These are phyloP conservation scores for Notodonta dromedarius DNA, from an alignment of 2,888 invertebrate genomes.

Conservation along the genomic window DNA sequence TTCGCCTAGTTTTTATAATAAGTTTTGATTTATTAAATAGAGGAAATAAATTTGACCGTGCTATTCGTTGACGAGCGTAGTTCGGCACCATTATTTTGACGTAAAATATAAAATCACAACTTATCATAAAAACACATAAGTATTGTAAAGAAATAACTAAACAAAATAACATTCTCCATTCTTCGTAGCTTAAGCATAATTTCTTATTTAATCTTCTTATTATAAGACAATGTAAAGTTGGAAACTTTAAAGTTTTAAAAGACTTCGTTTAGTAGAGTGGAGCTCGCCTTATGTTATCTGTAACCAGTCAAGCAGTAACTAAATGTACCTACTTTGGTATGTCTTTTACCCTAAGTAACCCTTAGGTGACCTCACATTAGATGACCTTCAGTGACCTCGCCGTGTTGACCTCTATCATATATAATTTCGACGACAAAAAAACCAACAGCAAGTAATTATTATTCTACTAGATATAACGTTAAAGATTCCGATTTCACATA, in stretches of 20 bases:
- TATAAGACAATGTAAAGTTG: constrained; percentile 13
- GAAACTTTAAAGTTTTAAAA: constrained; percentile 15
- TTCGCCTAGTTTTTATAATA: not conserved
- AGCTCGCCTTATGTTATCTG: too few relatives aligned
- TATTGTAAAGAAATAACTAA: constrained; percentile 18
- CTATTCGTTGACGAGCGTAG: too few relatives aligned
- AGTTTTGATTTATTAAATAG: not conserved
- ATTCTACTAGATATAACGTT: not conserved
- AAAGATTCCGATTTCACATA: constrained; percentile 21
- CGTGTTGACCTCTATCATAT: not conserved
- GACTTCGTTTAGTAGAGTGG: too few relatives aligned
- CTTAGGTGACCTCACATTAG: not conserved
- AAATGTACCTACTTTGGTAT: too few relatives aligned
- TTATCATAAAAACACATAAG: not conserved
- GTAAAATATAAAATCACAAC: constrained; percentile 12
- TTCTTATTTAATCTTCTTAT: constrained; percentile 21
- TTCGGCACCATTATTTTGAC: too few relatives aligned
- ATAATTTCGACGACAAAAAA: too few relatives aligned
- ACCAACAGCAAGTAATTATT: too few relatives aligned
- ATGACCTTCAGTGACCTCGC: not conserved
- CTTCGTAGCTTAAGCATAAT: constrained; percentile 23
- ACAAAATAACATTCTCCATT: constrained; percentile 22
- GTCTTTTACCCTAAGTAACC: not conserved
- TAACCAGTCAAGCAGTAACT: too few relatives aligned
- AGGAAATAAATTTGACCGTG: too few relatives aligned